Evolutionary conservation across 2,888 invertebrate species (phyloP).

Genomic region (Megaustenia siamemsis): DNA sequence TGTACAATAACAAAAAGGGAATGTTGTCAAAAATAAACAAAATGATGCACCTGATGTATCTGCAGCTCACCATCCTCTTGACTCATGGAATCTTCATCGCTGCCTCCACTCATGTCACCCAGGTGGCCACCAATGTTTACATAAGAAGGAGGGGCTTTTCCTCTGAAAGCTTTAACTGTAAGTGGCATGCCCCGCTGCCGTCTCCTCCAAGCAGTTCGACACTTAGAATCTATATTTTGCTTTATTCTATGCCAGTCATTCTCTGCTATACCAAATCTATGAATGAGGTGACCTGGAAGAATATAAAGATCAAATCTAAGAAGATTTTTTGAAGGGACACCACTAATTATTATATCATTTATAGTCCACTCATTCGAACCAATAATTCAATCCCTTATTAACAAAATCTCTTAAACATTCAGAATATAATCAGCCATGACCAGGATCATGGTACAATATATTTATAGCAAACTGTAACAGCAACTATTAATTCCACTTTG

Average conservation of each 20-base stretch:
- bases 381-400: too few relatives aligned
- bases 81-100: constrained; percentile 72
- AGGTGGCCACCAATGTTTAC: constrained; percentile 59
- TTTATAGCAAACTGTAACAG: too few relatives aligned
- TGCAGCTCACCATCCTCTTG: constrained; percentile 69
- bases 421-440: too few relatives aligned
- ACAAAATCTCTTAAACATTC: too few relatives aligned
- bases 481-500: too few relatives aligned
- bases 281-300: constrained; percentile 81
- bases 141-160: constrained; percentile 71
- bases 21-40: too few relatives aligned
- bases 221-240: constrained; percentile 83
- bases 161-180: constrained; percentile 78
- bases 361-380: too few relatives aligned
- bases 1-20: too few relatives aligned
- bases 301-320: too few relatives aligned
- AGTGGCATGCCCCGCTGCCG: constrained; percentile 77
- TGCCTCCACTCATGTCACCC: constrained; percentile 61
- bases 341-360: too few relatives aligned
- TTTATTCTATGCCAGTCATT: constrained; percentile 82
- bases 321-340: too few relatives aligned
- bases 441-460: too few relatives aligned
- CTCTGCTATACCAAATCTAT: constrained; percentile 81
- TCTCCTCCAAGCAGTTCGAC: constrained; percentile 81
- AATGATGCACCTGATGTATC: constrained; percentile 67